These are phyloP conservation scores for Muscina levida DNA, from an alignment of 2,888 invertebrate species.

Conservation along the genomic window DNA sequence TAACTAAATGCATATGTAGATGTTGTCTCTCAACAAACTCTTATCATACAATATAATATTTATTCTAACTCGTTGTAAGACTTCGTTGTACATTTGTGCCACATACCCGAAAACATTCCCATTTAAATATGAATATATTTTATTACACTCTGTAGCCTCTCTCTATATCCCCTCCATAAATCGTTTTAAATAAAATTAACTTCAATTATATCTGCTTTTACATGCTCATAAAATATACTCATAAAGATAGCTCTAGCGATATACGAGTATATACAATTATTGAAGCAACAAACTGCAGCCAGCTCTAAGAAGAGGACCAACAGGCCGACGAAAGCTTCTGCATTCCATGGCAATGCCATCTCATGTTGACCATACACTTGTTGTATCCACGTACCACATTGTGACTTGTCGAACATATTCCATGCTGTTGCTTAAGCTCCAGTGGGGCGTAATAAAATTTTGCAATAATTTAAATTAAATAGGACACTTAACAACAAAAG, in stretches of 20 bases:
- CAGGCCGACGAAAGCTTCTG: too few species aligned
- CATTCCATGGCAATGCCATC: too few species aligned
- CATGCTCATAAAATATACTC: neutral
- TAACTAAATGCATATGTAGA: too few species aligned
- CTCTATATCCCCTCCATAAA: too few species aligned
- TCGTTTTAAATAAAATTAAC: conserved; percentile 53
- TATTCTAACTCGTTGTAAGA: neutral
- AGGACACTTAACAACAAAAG: conserved; percentile 35
- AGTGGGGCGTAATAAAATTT: conserved; percentile 28
- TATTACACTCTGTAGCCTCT: conserved; percentile 1
- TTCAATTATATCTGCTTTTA: conserved; percentile 33
- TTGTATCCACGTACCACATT: too few species aligned
- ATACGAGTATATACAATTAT: too few species aligned
- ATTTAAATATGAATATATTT: neutral
- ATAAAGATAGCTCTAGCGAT: too few species aligned
- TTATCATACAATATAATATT: conserved; percentile 1
- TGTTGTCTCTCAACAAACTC: too few species aligned
- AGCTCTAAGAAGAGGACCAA: too few species aligned
- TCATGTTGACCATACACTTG: neutral
- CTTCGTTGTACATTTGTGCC: neutral
- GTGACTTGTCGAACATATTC: neutral
- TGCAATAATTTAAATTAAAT: conserved; percentile 43
- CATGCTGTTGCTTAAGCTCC: neutral
- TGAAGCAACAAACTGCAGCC: too few species aligned
- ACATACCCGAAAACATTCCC: neutral